Base-by-base conservation (phyloP, 2,888 invertebrate genomes). In the Trichogramma dendrolimi region DNA sequence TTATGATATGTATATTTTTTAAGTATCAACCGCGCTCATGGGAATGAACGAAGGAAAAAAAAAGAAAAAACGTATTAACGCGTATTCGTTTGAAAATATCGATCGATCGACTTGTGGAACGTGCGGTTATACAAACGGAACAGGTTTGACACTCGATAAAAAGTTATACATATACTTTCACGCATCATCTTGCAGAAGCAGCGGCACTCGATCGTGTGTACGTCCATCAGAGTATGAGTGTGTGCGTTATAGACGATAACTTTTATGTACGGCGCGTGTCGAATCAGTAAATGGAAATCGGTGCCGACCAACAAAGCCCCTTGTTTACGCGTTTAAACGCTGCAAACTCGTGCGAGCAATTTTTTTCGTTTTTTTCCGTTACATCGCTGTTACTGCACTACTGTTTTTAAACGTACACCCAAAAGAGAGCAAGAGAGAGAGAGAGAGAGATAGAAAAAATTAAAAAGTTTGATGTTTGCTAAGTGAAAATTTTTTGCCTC, bases 261-360 rank as follows among this genome's bases (percentile, higher is more conserved):
- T 27, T 27, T 27, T 27, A 27, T 27, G n/a, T 10, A 46, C 46
- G 46, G 58, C 48, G 60, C 77, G 73, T 74, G 67, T 71, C 77
- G 73, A 76, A 78, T 77, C 60, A 67, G 71, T 75, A 75, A 76
- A 78, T 76, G 73, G 74, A 76, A 77, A 77, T 77, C 71, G 73
- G 27, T 71, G 73, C 73, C 72, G 67, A 68, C 65, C 69, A 70
- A 75, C 73, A 75, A 76, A 76, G 74, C 67, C 54, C 60, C 72
- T 73, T 73, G 77, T 77, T 77, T 76, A 75, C 72, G 72, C 71
- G 76, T 72, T 73, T 76, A 76, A 76, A 76, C 73, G 75, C 65
- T 61, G 58, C 50, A 58, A 53, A 44, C 59, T 61, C 54, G 62
- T 61, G 60, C 63, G 64, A 54, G 61, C 63, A 58, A 43, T 43